phyloP scores from a whole-genome alignment of 2,113 vertebrate genomes.

The Rhynchomys soricoides region DNA sequence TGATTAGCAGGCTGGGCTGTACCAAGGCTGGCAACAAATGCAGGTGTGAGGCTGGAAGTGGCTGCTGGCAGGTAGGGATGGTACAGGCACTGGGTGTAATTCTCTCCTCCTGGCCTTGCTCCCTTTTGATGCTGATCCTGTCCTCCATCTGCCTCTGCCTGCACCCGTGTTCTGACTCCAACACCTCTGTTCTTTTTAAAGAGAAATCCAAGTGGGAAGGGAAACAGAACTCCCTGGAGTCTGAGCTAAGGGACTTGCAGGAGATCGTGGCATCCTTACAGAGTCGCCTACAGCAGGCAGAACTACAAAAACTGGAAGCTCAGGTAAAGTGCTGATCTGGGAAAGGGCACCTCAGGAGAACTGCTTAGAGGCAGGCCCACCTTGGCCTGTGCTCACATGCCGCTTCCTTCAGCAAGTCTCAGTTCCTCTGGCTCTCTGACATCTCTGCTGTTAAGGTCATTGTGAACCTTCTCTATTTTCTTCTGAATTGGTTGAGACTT shows the following conservation, averaged over 20 bases:
- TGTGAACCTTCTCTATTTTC: slow-evolving; percentile 19
- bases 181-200: slow-evolving; percentile 52
- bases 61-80: slow-evolving; percentile 4
- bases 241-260: slow-evolving; percentile 69
- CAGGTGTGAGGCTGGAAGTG: not conserved
- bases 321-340: slow-evolving; percentile 78
- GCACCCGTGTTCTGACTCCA: not conserved
- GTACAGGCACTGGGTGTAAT: slow-evolving; percentile 31
- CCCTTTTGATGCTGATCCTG: slow-evolving; percentile 9
- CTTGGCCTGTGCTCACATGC: not conserved
- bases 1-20: not conserved
- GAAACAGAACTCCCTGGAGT: slow-evolving; percentile 68
- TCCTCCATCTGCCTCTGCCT: not conserved
- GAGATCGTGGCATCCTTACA: slow-evolving; percentile 77
- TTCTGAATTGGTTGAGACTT: slow-evolving; percentile 38
- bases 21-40: not conserved
- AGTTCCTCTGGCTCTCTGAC: not conserved
- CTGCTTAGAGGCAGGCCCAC: not conserved
- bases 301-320: slow-evolving; percentile 77
- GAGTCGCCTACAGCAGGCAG: slow-evolving; percentile 63
- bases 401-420: not conserved
- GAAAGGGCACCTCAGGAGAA: not conserved
- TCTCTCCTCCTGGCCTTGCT: slow-evolving; percentile 39
- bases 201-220: slow-evolving; percentile 78
- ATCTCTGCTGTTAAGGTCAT: not conserved